phyloP scores from a whole-genome alignment of 1,140 invertebrate genomes.

The Drosophila pseudoobscura region DNA sequence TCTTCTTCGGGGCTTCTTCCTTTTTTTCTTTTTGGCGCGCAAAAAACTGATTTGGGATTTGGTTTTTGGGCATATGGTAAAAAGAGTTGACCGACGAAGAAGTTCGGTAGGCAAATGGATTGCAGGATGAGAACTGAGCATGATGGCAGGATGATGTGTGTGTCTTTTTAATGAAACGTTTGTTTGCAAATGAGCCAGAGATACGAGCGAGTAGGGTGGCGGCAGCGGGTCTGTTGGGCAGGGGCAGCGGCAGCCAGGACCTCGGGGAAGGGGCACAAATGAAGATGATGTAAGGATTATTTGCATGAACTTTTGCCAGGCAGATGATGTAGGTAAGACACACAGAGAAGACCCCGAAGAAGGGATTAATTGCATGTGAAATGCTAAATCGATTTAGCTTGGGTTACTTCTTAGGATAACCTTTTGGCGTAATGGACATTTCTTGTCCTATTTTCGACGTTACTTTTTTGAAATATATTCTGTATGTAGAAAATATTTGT shows the following conservation, averaged over 20 bases:
- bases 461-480: no score
- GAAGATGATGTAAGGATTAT: constrained; percentile 36
- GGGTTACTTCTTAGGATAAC: not conserved
- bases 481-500: no score
- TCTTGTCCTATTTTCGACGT: no score
- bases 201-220: constrained; percentile 8
- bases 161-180: constrained; percentile 60
- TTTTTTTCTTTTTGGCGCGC: constrained; percentile 66
- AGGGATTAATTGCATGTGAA: constrained; percentile 34
- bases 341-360: not conserved
- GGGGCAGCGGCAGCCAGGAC: no score
- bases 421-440: no score
- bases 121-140: constrained; percentile 10
- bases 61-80: constrained; percentile 65
- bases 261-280: not conserved
- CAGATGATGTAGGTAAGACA: constrained; percentile 38
- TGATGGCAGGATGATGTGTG: constrained; percentile 37
- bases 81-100: constrained; percentile 64
- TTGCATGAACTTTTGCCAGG: constrained; percentile 38
- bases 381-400: constrained; percentile 35
- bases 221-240: not conserved
- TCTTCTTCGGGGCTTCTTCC: constrained; percentile 52
- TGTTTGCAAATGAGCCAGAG: constrained; percentile 54
- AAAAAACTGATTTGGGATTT: constrained; percentile 46
- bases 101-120: constrained; percentile 35